Evolutionary conservation across 2,888 invertebrate genomes (phyloP).

Genomic region (Congeria kusceri): DNA sequence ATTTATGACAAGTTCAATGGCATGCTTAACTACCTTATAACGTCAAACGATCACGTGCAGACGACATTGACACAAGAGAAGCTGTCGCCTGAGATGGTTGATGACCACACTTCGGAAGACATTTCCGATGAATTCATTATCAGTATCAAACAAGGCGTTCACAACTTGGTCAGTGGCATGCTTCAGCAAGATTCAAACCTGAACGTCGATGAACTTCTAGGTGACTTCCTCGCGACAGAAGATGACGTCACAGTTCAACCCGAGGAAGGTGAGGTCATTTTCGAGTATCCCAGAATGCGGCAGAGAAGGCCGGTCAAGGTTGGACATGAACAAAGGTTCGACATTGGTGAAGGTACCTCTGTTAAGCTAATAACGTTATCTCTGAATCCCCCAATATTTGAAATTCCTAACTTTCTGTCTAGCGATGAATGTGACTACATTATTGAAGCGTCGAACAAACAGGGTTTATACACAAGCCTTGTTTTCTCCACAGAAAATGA

Average conservation of each 20-base stretch:
- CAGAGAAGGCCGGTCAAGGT: constrained; percentile 19
- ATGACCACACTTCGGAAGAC: too few species aligned
- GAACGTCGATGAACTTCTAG: too few species aligned
- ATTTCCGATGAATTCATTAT: too few species aligned
- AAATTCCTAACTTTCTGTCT: constrained; percentile 44
- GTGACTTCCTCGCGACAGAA: neutral
- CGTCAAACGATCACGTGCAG: too few species aligned
- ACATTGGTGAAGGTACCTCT: constrained; percentile 17
- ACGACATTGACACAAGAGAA: too few species aligned
- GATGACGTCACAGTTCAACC: constrained; percentile 6
- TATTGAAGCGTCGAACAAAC: constrained; percentile 22
- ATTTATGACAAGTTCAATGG: too few species aligned
- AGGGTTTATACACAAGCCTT: constrained; percentile 16
- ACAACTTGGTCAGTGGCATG: too few species aligned
- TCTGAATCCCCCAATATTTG: constrained; percentile 41
- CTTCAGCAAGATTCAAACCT: too few species aligned
- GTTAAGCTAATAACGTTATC: constrained; percentile 30
- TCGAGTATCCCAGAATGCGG: constrained; percentile 30
- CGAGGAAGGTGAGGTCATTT: constrained; percentile 5
- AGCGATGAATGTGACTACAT: constrained; percentile 45
- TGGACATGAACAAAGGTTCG: constrained; percentile 25
- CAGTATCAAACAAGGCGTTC: too few species aligned
- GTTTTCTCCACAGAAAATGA: constrained; percentile 15
- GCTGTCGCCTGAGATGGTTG: too few species aligned
- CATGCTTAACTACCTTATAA: too few species aligned